These are phyloP conservation scores for Lasioglossum malachurum DNA, from an alignment of 2,888 invertebrate species.

Conservation along the genomic window DNA sequence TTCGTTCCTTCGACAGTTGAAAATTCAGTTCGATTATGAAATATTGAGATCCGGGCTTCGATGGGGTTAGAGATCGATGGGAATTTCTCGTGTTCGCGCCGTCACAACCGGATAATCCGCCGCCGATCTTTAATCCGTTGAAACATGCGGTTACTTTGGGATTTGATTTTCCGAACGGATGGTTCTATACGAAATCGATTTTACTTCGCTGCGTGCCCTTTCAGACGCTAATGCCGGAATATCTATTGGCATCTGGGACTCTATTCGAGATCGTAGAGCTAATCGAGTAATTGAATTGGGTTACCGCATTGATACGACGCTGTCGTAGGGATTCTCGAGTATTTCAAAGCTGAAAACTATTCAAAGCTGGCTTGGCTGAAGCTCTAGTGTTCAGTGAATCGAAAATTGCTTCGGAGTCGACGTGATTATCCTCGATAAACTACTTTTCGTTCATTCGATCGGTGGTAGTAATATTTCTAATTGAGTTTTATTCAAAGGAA, in stretches of 20 bases:
- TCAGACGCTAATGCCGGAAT: neutral
- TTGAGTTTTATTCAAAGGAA: too few relatives aligned
- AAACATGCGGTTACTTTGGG: neutral
- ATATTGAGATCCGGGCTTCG: neutral
- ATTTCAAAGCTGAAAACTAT: conserved; percentile 4
- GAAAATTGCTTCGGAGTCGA: neutral
- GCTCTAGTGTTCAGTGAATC: neutral
- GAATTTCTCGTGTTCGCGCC: neutral
- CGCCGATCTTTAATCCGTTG: neutral
- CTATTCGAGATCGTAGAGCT: neutral
- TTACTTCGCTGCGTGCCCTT: neutral
- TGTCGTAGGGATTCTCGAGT: neutral
- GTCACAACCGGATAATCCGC: neutral
- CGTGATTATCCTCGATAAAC: neutral
- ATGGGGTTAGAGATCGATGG: neutral
- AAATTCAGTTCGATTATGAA: too few relatives aligned
- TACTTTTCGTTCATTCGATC: too few relatives aligned
- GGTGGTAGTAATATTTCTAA: too few relatives aligned
- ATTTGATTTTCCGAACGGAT: neutral
- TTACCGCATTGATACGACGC: neutral
- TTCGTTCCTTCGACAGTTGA: too few relatives aligned
- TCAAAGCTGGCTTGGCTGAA: neutral
- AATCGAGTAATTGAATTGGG: conserved; percentile 10
- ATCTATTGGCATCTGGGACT: neutral
- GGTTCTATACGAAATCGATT: neutral